Evolutionary conservation across 1,140 invertebrate genomes (phyloP), one percentile per base, ranked within the genome.

Genomic region (Lordiphosa collinella): DNA sequence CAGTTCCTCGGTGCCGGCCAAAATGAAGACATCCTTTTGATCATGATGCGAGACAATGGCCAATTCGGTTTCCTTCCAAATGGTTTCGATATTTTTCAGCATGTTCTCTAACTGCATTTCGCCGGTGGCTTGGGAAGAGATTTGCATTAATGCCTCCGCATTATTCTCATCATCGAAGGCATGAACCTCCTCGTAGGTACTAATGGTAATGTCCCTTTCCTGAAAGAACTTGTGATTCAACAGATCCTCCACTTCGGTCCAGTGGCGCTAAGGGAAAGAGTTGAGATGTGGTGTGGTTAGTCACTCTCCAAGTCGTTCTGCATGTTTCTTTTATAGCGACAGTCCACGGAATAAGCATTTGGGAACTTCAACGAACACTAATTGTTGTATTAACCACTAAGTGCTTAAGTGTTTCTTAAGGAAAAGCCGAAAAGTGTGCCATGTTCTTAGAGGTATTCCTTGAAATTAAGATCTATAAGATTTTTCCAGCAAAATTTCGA

Each of bases 1-100:
- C 38, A 97, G 91, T 67, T 97, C 96, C 75, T 97, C 96, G 1
- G 95, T 90, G 0, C 93, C 93, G 1, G 94, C 96, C 37, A 97
- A 87, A 22, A 97, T 94, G 71, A 91, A 96, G 0, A 96, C 93
- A 85, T 97, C 95, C 57, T 94, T 94, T 0, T 92, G 89, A 62
- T 97, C 95, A 67, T 94, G 93, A 87, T 97, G 93, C 1, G 92
- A 90, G 0, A 96, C 78, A 10, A 97, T 91, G 1, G 92, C 90
- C 73, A 97, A 94, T 80, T 97, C 95, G 12, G 96, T 90, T 2
- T 90, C 88, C 55, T 94, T 93, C 96, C 96, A 98, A 3, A 93
- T 91, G 57, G 93, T 93, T 89, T 96, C 95, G 69, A 97, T 94
- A 90, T 94, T 96, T 70, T 94, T 94, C 1, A 97, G 87, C 69